These are phyloP conservation scores for Pogonophryne albipinna DNA, from an alignment of 2,797 vertebrate genomes.

Conservation along the genomic window DNA sequence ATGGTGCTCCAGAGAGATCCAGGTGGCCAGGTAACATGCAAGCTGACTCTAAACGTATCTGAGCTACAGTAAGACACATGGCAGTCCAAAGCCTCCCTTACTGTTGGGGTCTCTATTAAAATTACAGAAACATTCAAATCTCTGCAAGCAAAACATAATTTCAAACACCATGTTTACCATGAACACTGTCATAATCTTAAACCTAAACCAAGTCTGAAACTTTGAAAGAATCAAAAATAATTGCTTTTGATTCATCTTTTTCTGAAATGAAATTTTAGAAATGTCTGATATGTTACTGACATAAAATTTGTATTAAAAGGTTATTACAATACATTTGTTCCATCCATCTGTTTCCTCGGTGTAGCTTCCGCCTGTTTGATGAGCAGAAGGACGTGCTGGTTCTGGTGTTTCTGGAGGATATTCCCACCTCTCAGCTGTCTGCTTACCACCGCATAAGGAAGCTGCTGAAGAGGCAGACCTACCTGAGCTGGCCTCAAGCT, in stretches of 20 bases:
- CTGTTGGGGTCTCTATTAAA: neutral
- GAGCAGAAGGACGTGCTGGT: constrained; percentile 84
- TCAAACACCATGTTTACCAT: neutral
- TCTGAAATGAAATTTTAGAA: too few relatives aligned
- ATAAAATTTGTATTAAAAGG: too few relatives aligned
- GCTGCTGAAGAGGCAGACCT: constrained; percentile 80
- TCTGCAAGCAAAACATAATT: neutral
- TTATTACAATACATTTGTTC: neutral
- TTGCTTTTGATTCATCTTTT: neutral
- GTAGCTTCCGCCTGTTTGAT: constrained; percentile 83
- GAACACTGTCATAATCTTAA: neutral
- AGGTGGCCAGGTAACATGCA: constrained; percentile 76
- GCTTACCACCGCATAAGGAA: constrained; percentile 82
- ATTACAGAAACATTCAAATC: neutral
- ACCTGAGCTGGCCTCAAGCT: constrained; percentile 80
- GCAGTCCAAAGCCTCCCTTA: neutral
- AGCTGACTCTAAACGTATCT: neutral
- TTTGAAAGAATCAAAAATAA: neutral
- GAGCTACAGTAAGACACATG: neutral
- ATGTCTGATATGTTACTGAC: too few relatives aligned
- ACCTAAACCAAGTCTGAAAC: neutral
- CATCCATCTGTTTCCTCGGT: neutral
- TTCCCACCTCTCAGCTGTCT: constrained; percentile 72
- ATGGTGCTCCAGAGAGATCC: constrained; percentile 86
- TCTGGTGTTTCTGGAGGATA: constrained; percentile 82